Conservation (phyloP, 2,888 invertebrate genomes). For the Andrena hattorfiana region DNA sequence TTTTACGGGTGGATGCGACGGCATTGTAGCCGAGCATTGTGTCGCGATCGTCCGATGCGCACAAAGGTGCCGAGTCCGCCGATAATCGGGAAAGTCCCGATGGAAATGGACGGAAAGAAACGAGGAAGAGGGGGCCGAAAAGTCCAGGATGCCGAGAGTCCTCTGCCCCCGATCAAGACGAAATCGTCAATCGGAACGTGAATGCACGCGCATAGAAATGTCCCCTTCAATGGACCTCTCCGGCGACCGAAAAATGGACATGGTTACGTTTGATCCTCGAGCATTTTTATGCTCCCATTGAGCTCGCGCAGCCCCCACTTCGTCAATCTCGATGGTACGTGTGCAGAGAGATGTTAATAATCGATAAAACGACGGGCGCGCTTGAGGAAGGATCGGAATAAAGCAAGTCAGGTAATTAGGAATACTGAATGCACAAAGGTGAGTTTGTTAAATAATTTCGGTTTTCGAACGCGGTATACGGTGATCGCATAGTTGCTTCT, state of each 20-base stretch:
- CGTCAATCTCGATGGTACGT: background rate
- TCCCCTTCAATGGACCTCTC: constrained; percentile 26
- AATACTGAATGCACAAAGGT: background rate
- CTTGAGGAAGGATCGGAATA: background rate
- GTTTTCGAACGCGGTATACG: background rate
- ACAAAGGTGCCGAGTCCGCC: constrained; percentile 64
- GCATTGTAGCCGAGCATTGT: constrained; percentile 61
- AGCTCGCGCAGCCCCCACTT: background rate
- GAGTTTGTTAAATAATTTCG: background rate
- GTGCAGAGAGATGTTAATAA: background rate
- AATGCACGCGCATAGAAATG: constrained; percentile 53
- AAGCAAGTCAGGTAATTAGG: background rate
- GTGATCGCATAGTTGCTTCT: background rate
- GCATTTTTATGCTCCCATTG: constrained; percentile 13
- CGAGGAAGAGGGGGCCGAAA: constrained; percentile 28
- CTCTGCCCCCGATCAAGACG: constrained; percentile 37
- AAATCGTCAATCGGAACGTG: constrained; percentile 46
- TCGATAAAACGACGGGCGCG: background rate
- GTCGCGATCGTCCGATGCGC: constrained; percentile 52
- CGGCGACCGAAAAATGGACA: constrained; percentile 35
- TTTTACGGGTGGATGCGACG: constrained; percentile 59
- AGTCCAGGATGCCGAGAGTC: constrained; percentile 22
- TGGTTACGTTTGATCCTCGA: constrained; percentile 31
- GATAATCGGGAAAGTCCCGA: constrained; percentile 65
- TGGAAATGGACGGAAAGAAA: constrained; percentile 62